Evolutionary conservation across 2,113 vertebrate species (phyloP), one percentile per base, ranked within the genome.

Genomic region (Cephalopholis sonnerati): DNA sequence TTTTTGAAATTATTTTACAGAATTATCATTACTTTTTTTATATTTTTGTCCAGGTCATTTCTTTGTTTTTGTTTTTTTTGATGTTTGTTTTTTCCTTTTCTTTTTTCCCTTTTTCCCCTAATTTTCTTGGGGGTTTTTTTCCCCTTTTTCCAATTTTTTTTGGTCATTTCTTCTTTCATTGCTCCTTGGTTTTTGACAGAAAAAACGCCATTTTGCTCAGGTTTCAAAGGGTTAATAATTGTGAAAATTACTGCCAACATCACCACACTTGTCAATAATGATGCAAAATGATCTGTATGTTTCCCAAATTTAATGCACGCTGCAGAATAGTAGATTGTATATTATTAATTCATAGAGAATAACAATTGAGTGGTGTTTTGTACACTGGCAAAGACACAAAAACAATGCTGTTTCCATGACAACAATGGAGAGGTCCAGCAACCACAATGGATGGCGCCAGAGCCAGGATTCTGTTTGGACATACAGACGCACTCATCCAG

Each of bases 361-460:
- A 50, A 13, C 18, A 54, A 39, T 44, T 9, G 3, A 63, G 15
- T 25, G 48, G 62, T 36, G 32, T 63, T 25, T 76, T 4, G 5
- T 41, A 24, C 18, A 32, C 27, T 1, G 18, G 29, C 1, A 29
- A 17, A 20, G 27, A 36, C 22, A 51, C 25, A 59, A 44, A 17
- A 24, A n/a, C 32, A 61, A 41, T 67, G 3, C 41, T 58, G 74
- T 78, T 78, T 63, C 55, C 17, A 63, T 58, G 76, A 50, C 57
- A 51, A 70, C 27, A 55, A 63, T 41, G 20, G 16, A 36, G 64
- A 50, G 13, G 54, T 67, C 62, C 53, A 62, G 25, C 61, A 68
- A 27, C 36, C 25, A 50, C 13, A 64, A n/a, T 25, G 36, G 20
- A 25, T 24, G 66, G 0, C 32, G 1, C 2, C 18, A 32, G 63